Evolutionary conservation across 2,113 vertebrate species (phyloP).

Genomic region (Atlantisia rogersi): DNA sequence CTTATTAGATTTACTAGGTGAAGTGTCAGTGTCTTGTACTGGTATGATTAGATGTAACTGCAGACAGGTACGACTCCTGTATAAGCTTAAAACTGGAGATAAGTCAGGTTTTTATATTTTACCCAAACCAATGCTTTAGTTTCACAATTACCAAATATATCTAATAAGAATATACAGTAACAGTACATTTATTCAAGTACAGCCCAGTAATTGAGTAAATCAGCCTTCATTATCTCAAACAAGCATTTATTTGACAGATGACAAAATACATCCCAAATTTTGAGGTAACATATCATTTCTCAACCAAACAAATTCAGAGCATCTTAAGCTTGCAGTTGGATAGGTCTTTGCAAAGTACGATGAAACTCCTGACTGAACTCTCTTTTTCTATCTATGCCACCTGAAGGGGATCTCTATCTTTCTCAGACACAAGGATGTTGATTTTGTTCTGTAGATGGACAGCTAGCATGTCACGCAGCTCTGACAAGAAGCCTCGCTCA

Average conservation of each 20-base stretch:
- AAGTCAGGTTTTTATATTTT: not conserved
- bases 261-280: not conserved
- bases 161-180: not conserved
- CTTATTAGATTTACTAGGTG: not conserved
- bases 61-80: not conserved
- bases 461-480: constrained; percentile 80
- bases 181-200: not conserved
- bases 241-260: constrained; percentile 23
- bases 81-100: not conserved
- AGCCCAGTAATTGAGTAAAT: not conserved
- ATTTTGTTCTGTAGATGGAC: constrained; percentile 78
- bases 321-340: not conserved
- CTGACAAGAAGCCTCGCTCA: constrained; percentile 90
- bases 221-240: not conserved
- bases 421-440: constrained; percentile 80
- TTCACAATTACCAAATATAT: not conserved
- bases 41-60: not conserved
- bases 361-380: not conserved
- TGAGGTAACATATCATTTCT: not conserved
- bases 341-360: not conserved
- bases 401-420: constrained; percentile 88
- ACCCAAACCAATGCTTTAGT: not conserved
- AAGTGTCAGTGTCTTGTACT: not conserved
- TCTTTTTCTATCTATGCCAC: constrained; percentile 69
- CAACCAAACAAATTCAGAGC: not conserved